Conservation (phyloP, 2,888 invertebrate species). For the Noctua comes region DNA sequence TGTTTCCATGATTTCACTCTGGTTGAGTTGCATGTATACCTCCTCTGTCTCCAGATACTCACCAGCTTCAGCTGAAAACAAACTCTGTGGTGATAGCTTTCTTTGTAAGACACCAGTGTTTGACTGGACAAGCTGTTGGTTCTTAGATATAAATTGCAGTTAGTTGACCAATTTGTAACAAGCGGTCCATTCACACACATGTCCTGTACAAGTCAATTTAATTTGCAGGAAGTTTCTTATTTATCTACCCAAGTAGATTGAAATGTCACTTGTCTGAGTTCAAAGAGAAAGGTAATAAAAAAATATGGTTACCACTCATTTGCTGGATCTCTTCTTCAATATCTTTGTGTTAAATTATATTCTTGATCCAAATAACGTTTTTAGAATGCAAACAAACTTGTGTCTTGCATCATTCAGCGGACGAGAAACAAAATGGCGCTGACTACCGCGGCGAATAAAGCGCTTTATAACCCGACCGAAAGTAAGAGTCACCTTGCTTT, state of each 20-base stretch:
- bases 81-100: slow-evolving; percentile 65
- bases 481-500: slow-evolving; percentile 56
- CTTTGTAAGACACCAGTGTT: slow-evolving; percentile 13
- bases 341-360: slow-evolving; percentile 28
- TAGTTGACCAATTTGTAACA: slow-evolving; percentile 51
- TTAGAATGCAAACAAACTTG: slow-evolving; percentile 70
- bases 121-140: slow-evolving; percentile 27
- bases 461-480: slow-evolving; percentile 85
- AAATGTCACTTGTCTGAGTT: slow-evolving; percentile 19
- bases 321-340: slow-evolving; percentile 54
- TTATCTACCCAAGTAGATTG: slow-evolving; percentile 22
- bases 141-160: slow-evolving; percentile 43
- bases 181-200: slow-evolving; percentile 45
- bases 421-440: slow-evolving; percentile 89
- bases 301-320: slow-evolving; percentile 65
- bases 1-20: slow-evolving; percentile 77
- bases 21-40: slow-evolving; percentile 79
- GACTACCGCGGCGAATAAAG: slow-evolving; percentile 80
- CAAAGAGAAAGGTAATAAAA: slow-evolving; percentile 38
- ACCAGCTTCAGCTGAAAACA: slow-evolving; percentile 78
- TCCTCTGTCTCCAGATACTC: slow-evolving; percentile 80
- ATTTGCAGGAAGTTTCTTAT: slow-evolving; percentile 54
- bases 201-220: slow-evolving; percentile 45
- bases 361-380: slow-evolving; percentile 32
- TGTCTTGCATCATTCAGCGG: slow-evolving; percentile 87